Evolutionary conservation across 2,797 vertebrate genomes (phyloP).

Genomic region (Tarsius wallacei): DNA sequence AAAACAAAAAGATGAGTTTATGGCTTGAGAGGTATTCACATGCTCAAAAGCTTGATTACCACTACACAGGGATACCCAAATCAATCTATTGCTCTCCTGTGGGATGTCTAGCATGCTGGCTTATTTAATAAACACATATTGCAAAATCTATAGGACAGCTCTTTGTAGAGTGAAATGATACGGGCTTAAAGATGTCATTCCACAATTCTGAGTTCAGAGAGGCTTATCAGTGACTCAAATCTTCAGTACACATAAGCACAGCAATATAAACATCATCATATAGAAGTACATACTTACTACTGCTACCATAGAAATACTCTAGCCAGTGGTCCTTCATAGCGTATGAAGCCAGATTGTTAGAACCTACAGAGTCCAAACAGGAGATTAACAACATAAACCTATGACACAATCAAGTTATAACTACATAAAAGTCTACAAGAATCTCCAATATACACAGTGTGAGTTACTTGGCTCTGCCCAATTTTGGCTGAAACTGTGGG

Average conservation of each 20-base stretch:
- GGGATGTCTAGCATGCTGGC: background rate
- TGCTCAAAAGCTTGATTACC: background rate
- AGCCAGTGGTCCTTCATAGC: background rate
- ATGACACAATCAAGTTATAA: background rate
- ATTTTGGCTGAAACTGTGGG: background rate
- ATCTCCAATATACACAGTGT: background rate
- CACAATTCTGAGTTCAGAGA: background rate
- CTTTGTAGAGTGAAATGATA: background rate
- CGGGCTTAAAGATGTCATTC: background rate
- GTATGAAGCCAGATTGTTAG: background rate
- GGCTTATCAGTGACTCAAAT: background rate
- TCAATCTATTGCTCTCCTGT: background rate
- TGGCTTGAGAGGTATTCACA: background rate
- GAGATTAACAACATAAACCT: background rate
- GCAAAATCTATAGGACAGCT: background rate
- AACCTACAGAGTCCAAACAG: background rate
- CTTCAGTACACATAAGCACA: background rate
- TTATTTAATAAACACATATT: background rate
- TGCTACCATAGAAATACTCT: background rate
- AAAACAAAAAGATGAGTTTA: background rate
- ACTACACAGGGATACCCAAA: background rate
- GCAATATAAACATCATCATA: background rate
- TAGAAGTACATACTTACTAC: background rate
- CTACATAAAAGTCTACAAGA: background rate
- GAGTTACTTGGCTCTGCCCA: background rate